Base-by-base conservation (phyloP, 2,888 invertebrate species). In the Spodoptera littoralis region DNA sequence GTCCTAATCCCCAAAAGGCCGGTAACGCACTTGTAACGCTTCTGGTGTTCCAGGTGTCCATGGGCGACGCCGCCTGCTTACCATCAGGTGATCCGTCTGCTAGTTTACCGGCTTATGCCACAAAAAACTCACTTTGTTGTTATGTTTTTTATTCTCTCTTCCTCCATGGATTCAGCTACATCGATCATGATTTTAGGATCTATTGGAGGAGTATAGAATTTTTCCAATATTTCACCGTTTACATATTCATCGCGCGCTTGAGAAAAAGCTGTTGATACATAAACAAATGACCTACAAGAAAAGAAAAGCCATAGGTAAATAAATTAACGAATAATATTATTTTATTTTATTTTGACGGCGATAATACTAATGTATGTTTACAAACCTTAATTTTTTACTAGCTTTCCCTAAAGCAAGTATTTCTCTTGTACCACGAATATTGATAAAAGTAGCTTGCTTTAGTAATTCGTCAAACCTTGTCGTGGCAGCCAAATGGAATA, bases 201-300 rank as follows among this genome's bases (percentile, higher is more conserved):
- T 1, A 47, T 11, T 22, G 47, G 47, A 47, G 24, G 27, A 5
- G 11, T 11, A 12, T 24, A 47, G 6, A 47, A 47, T 6, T 47
- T 24, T 47, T 47, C 47, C 5, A 47, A 5, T 6, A 47, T 24
- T 4, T 47, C 47, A 47, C 47, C 47, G 12, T 24, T 11, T 11
- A 47, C 12, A 22, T 24, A 24, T 4, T 24, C 22, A 24, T 47
- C 47, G 24, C 47, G 24, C 0, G 47, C 47, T 5, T 47, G 47
- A 5, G 47, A 22, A 18, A 24, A 47, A 11, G 47, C 47, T 12
- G 47, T 47, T 27, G 47, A 47, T 12, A 47, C 47, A 24, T 47
- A 24, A 12, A 47, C 47, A 11, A 24, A 47, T 4, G 47, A 22
- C 24, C 47, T 47, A 36, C 1, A 36, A 36, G 36, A 12, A 24